Conservation (phyloP, 37 sponge, comb jelly and placozoan genomes). For the Beroe forskalii region DNA sequence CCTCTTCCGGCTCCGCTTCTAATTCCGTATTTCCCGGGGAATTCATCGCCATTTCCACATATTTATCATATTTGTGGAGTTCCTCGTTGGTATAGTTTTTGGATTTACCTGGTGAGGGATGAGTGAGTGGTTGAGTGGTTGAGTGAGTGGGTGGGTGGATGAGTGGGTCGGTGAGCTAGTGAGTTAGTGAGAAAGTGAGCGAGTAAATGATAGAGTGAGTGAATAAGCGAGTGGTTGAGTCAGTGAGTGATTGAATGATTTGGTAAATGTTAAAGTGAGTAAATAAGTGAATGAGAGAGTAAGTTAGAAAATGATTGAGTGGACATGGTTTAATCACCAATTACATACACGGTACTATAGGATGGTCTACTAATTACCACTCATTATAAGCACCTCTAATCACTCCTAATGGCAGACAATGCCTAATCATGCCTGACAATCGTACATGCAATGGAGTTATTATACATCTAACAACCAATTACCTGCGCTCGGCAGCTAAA, state of each 20-base stretch:
- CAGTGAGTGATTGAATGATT: background rate
- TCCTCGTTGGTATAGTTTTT: background rate
- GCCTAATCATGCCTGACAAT: too few species aligned
- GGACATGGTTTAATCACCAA: too few species aligned
- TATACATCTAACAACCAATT: too few species aligned
- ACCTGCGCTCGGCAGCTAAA: too few species aligned
- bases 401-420: too few species aligned
- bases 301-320: background rate
- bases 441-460: too few species aligned
- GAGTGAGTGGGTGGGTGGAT: background rate
- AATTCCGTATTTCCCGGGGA: background rate
- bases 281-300: background rate
- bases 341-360: too few species aligned
- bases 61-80: background rate
- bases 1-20: background rate
- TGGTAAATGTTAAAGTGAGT: background rate
- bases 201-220: too few species aligned
- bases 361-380: too few species aligned
- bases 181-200: conserved; percentile 24
- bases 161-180: background rate
- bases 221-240: too few species aligned
- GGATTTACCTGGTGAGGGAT: background rate
- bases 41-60: background rate
- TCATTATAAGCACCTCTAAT: too few species aligned
- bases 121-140: conserved; percentile 49